Evolutionary conservation across 1,140 invertebrate genomes (phyloP), one percentile per base, ranked within the genome.

Genomic region (Drosophila pandora): DNA sequence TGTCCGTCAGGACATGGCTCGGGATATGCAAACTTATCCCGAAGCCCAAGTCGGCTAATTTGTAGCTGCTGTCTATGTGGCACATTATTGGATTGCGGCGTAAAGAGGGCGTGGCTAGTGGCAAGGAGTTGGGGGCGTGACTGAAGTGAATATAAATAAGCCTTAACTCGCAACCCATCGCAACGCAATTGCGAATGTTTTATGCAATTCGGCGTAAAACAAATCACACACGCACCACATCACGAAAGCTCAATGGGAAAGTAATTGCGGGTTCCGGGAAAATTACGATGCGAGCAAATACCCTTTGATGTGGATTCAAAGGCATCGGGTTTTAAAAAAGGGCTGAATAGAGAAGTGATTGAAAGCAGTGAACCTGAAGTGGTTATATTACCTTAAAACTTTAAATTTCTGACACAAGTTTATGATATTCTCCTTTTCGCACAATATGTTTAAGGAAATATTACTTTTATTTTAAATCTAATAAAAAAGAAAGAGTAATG

Each of bases 151-250:
- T 65, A 80, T 56, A 65, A 76, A 79, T 67, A 74, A 70, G 65
- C 64, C 71, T 88, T 75, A 75, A 82, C 71, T 64, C 58, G 80
- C 76, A 49, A 10, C 34, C 4, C n/a, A 43, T 17, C 47, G 53
- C 28, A 57, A 45, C 62, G 70, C 62, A 70, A 82, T 79, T 70
- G 49, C 70, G 56, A 47, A 79, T 81, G 74, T 60, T 79, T 79
- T 84, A 79, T 80, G 80, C 81, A 85, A 83, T 84, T 84, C 83
- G 71, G 65, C 80, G 61, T 68, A 84, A 84, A 83, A 84, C 80
- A 83, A 83, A 79, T 83, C 80, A 72, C 80, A 79, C 62, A 60
- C 55, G 76, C 67, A 72, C 56, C 54, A 47, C 37, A 74, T 56
- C 37, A 74, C 53, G 71, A 83, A 69, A 57, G 43, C 67, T 70